Evolutionary conservation across 2,888 invertebrate species (phyloP).

Genomic region (Adelphocoris suturalis): DNA sequence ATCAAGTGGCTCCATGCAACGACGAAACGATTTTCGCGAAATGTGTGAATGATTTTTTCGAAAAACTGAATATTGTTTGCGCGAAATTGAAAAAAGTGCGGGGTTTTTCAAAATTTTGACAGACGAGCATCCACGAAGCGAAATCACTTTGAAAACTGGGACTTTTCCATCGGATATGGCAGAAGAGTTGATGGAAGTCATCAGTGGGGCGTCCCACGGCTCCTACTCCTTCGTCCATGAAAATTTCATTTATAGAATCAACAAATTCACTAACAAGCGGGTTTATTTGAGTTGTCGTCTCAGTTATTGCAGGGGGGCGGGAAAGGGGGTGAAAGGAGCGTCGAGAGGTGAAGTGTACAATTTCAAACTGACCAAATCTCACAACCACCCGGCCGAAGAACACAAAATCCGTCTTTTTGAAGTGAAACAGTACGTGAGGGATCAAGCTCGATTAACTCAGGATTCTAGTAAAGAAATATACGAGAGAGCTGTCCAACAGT

Average conservation of each 20-base stretch:
- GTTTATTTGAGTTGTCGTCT: constrained; percentile 52
- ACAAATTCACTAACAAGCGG: constrained; percentile 49
- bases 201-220: constrained; percentile 51
- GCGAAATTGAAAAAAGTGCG: constrained; percentile 33
- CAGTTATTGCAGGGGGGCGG: constrained; percentile 26
- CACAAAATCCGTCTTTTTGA: constrained; percentile 50
- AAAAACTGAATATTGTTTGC: background rate
- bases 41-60: background rate
- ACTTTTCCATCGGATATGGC: background rate
- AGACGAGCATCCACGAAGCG: background rate
- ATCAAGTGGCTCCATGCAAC: background rate
- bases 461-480: constrained; percentile 44
- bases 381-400: constrained; percentile 55
- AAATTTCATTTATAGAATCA: constrained; percentile 55
- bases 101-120: constrained; percentile 11
- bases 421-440: constrained; percentile 60
- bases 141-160: background rate
- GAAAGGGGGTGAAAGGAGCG: constrained; percentile 48
- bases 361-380: constrained; percentile 31
- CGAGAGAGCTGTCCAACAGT: constrained; percentile 38
- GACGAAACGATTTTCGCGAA: constrained; percentile 5
- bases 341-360: constrained; percentile 37
- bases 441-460: constrained; percentile 33
- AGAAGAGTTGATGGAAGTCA: constrained; percentile 54
- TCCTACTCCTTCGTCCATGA: constrained; percentile 48